A percentile compares a stretch with the other conserved stretches of the same genome.
These are phyloP conservation scores for Pterocles orientalis DNA, from an alignment of 2,113 vertebrate species.

Conservation along the genomic window DNA sequence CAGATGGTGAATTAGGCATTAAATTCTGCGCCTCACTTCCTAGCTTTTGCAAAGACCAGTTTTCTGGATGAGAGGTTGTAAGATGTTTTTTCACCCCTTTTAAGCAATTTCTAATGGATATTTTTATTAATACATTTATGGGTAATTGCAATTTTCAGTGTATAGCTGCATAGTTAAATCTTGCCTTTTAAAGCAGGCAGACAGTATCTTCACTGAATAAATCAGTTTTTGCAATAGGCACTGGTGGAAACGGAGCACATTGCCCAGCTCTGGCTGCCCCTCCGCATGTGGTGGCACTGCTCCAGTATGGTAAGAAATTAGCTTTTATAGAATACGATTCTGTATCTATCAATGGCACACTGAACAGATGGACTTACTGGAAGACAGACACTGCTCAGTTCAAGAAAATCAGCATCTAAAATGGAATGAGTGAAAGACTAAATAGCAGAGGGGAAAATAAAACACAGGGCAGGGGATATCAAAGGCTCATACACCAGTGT, in stretches of 20 bases:
- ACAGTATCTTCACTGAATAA: not conserved
- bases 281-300: rapidly evolving
- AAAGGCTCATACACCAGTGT: not conserved
- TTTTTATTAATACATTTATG: not conserved
- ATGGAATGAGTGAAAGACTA: not conserved
- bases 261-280: not conserved
- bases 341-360: not conserved
- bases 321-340: not conserved
- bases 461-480: not conserved
- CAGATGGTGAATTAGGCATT: not conserved
- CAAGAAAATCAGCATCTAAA: not conserved
- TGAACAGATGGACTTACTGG: rapidly evolving
- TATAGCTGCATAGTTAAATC: not conserved
- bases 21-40: not conserved
- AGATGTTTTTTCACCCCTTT: rapidly evolving
- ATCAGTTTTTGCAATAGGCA: not conserved
- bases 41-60: not conserved
- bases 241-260: not conserved
- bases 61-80: not conserved
- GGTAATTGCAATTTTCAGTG: not conserved
- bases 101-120: not conserved
- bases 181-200: not conserved
- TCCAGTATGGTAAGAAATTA: not conserved
- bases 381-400: not conserved
- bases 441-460: not conserved